Evolutionary conservation across 2,113 vertebrate species (phyloP).

Genomic region (Actenoides lindsayi): DNA sequence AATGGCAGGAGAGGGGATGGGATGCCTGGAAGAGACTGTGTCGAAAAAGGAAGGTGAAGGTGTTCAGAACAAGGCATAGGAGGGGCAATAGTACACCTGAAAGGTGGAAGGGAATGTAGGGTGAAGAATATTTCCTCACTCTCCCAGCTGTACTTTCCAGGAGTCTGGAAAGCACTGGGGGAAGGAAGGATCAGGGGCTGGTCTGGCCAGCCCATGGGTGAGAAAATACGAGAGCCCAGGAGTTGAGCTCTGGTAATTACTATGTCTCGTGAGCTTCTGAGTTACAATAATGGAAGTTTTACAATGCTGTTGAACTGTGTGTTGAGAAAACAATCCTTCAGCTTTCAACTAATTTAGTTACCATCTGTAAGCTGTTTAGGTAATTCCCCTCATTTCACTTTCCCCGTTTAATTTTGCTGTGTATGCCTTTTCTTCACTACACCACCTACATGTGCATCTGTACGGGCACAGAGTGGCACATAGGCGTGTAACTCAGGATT

Average conservation of each 20-base stretch:
- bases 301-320: conserved; percentile 37
- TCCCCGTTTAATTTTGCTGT: not conserved
- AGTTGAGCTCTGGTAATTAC: conserved; percentile 25
- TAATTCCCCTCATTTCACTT: conserved; percentile 30
- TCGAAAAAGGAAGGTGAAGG: not conserved
- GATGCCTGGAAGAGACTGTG: not conserved
- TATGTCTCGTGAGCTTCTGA: conserved; percentile 40
- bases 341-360: conserved; percentile 44
- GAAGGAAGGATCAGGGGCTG: not conserved
- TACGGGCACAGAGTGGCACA: not conserved
- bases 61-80: not conserved
- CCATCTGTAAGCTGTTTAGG: conserved; percentile 51
- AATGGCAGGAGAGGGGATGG: not conserved
- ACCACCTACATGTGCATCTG: not conserved
- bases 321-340: conserved; percentile 57
- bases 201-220: not conserved
- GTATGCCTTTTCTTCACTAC: conserved; percentile 1
- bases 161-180: not conserved
- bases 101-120: not conserved
- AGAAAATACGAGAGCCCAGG: not conserved
- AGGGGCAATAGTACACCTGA: not conserved
- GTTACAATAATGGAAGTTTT: conserved; percentile 40
- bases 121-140: not conserved
- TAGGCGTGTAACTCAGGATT: not conserved
- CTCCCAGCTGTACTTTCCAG: not conserved